A percentile compares a stretch with the other conserved stretches of the same genome.
These are phyloP conservation scores for Augochlora pura DNA, from an alignment of 1,140 invertebrate genomes.

Conservation along the genomic window DNA sequence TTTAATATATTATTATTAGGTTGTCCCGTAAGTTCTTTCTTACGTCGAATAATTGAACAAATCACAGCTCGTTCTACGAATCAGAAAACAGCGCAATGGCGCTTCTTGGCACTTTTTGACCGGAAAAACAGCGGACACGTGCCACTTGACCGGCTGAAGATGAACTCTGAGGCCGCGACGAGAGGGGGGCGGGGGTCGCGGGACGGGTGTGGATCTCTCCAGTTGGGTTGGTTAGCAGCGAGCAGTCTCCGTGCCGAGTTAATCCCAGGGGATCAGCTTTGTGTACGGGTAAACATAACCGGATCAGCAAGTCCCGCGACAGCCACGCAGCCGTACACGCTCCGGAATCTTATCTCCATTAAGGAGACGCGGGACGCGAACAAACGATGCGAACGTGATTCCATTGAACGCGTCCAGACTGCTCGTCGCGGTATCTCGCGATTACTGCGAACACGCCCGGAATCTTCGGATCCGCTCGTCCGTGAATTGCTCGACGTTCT, in stretches of 20 bases:
- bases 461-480: not conserved
- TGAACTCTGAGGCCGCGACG: not conserved
- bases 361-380: constrained; percentile 27
- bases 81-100: too few relatives aligned
- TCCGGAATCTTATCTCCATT: constrained; percentile 47
- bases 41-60: too few relatives aligned
- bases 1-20: too few relatives aligned
- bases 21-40: too few relatives aligned
- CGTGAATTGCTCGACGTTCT: constrained; percentile 16
- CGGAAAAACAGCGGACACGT: too few relatives aligned
- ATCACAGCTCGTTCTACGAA: too few relatives aligned
- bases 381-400: constrained; percentile 38
- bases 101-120: too few relatives aligned
- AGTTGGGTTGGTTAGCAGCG: not conserved
- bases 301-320: constrained; percentile 28
- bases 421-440: not conserved
- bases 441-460: not conserved
- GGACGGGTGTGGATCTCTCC: not conserved
- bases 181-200: not conserved
- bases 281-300: constrained; percentile 46
- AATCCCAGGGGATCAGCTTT: constrained; percentile 32
- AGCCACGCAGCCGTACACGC: constrained; percentile 4
- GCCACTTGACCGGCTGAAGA: too few relatives aligned
- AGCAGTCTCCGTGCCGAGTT: constrained; percentile 12
- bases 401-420: constrained; percentile 16